Evolutionary conservation across 2,113 vertebrate species (phyloP).

Genomic region (Elanus axillaris): DNA sequence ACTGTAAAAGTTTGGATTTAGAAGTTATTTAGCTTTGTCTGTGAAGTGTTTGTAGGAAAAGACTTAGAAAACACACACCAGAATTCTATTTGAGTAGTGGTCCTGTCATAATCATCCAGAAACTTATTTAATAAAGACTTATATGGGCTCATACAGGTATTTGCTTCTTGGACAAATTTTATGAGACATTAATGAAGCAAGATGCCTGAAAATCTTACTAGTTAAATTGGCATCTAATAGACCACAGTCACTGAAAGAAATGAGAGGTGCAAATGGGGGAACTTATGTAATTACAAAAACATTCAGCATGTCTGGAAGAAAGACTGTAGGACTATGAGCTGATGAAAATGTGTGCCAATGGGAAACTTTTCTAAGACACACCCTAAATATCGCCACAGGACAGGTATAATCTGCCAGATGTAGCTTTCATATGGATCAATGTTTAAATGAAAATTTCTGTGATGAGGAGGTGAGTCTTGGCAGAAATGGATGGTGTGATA

Average conservation of each 20-base stretch:
- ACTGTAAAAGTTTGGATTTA: neutral
- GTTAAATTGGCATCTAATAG: neutral
- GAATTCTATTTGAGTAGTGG: neutral
- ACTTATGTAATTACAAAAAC: rapidly evolving
- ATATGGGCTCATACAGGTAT: neutral
- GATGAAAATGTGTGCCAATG: neutral
- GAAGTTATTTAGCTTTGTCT: neutral
- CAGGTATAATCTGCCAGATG: neutral
- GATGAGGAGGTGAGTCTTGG: neutral
- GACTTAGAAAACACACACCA: neutral
- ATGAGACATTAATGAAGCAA: neutral
- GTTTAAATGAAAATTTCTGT: neutral
- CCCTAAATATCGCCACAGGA: neutral
- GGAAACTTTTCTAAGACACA: neutral
- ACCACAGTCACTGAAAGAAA: neutral
- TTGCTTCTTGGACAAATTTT: neutral
- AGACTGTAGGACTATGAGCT: neutral
- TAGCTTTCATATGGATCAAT: neutral
- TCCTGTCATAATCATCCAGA: neutral
- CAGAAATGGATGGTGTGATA: neutral
- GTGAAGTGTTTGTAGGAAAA: neutral
- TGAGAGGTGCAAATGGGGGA: neutral
- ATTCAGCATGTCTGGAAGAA: neutral
- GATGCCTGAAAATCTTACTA: neutral
- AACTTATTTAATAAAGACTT: neutral